Base-by-base conservation (phyloP, 2,797 vertebrate genomes). In the Holocentrus rufus region DNA sequence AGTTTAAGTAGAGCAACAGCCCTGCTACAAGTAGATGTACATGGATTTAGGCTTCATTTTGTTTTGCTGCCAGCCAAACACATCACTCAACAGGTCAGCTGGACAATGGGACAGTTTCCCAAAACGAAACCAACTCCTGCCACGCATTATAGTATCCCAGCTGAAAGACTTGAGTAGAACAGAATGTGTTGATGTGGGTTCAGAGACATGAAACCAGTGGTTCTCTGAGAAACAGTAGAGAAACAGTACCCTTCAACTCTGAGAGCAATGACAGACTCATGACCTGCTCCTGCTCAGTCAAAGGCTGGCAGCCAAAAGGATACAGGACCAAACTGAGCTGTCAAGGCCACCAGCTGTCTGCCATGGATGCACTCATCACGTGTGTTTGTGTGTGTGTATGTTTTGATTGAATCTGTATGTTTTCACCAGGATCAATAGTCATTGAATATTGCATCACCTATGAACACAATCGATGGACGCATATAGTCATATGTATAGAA, bases 261-360 rank as follows among this genome's bases (percentile, higher is more conserved):
- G 17, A 49, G n/a, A 57, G 6, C 39, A 34, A 17, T 20, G 15
- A 44, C 72, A 66, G 49, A 58, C 66, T 27, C 50, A 36, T 73
- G 46, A 50, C 14, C 44, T 46, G 58, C 58, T 62, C 39, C 71
- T 62, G 75, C 58, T 67, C 27, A 31, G 13, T 63, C 53, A 36
- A 54, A 67, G 55, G 71, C 69, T 25, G 23, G 25, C 59, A 56
- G 76, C 63, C 25, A 82, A 71, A 73, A 52, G 27, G 50, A 54
- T 67, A 34, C 63, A 55, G 42, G 73, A 27, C 34, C 69, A 54
- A 65, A 79, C 22, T 60, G 68, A 79, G 66, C 64, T 53, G 49
- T 76, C 60, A 69, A 46, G 39, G 65, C 46, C 57, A 34, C 69
- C 65, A 81, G 52, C 56, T 58, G 73, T 74, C 64, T 44, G 56